Percentiles rank a stretch among this genome's conserved stretches.
phyloP scores from a whole-genome alignment of 1,140 invertebrate species.

The Microplitis mediator region DNA sequence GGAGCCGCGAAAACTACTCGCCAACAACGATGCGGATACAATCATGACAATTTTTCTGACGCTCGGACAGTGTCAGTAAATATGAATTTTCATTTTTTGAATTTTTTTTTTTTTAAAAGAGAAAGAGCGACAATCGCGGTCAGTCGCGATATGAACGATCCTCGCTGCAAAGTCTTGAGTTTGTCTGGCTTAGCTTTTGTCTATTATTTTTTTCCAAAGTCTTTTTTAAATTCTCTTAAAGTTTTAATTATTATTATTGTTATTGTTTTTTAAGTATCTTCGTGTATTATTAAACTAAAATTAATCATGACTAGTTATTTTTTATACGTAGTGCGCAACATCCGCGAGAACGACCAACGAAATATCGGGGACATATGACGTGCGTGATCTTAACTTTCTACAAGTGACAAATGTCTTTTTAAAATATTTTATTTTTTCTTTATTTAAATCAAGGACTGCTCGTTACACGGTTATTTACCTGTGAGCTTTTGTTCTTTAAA shows the following conservation, averaged over 20 bases:
- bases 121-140: slow-evolving; percentile 22
- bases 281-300: not conserved
- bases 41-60: slow-evolving; percentile 19
- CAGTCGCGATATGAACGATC: not conserved
- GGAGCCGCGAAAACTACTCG: slow-evolving; percentile 15
- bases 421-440: not conserved
- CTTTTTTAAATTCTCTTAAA: not conserved
- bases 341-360: not conserved
- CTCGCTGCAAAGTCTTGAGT: slow-evolving; percentile 7
- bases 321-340: not conserved
- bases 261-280: not conserved
- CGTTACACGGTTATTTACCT: too few relatives aligned
- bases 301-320: not conserved
- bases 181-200: not conserved
- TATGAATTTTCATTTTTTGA: not conserved
- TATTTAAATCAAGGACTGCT: too few relatives aligned
- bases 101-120: not conserved
- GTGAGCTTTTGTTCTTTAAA: too few relatives aligned
- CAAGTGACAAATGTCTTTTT: not conserved
- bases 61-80: not conserved
- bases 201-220: not conserved
- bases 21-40: slow-evolving; percentile 31
- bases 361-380: not conserved
- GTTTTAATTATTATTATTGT: not conserved
- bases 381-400: not conserved